phyloP scores from a whole-genome alignment of 2,113 vertebrate species.

The Podarcis raffonei region DNA sequence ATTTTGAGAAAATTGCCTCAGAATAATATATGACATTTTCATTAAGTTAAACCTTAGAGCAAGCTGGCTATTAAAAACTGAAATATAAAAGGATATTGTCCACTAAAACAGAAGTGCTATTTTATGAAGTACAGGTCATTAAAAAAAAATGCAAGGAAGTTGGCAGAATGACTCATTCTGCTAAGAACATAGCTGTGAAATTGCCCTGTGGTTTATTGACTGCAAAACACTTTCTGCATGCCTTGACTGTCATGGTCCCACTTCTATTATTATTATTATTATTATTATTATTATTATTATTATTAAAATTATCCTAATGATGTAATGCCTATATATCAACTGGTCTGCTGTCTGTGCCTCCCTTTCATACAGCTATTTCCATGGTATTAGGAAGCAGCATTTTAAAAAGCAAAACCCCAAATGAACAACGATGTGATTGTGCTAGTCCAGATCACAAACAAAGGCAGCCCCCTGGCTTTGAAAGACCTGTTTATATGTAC shows the following conservation, averaged over 20 bases:
- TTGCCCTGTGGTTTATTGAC: conserved; percentile 42
- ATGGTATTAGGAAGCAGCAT: background rate
- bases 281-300: background rate
- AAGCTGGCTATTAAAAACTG: conserved; percentile 52
- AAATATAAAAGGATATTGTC: conserved; percentile 51
- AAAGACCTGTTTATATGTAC: background rate
- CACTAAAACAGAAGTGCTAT: conserved; percentile 54
- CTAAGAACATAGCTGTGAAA: conserved; percentile 45
- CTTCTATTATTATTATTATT: background rate
- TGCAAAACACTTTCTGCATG: conserved; percentile 29
- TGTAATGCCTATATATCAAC: conserved; percentile 4
- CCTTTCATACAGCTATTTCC: rapidly evolving
- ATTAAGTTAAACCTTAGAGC: conserved; percentile 39
- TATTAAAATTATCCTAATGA: background rate
- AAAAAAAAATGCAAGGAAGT: conserved; percentile 12
- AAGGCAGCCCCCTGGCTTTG: background rate
- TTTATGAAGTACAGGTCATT: conserved; percentile 51
- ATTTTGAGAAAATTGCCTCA: conserved; percentile 59
- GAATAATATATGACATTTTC: conserved; percentile 47
- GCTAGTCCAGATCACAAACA: background rate
- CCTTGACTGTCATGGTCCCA: conserved; percentile 34
- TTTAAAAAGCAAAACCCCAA: conserved; percentile 4
- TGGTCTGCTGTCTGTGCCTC: background rate
- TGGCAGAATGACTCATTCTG: conserved; percentile 54
- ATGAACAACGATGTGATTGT: background rate